Conservation (phyloP, 2,797 vertebrate species). For the Acanthornis magna region DNA sequence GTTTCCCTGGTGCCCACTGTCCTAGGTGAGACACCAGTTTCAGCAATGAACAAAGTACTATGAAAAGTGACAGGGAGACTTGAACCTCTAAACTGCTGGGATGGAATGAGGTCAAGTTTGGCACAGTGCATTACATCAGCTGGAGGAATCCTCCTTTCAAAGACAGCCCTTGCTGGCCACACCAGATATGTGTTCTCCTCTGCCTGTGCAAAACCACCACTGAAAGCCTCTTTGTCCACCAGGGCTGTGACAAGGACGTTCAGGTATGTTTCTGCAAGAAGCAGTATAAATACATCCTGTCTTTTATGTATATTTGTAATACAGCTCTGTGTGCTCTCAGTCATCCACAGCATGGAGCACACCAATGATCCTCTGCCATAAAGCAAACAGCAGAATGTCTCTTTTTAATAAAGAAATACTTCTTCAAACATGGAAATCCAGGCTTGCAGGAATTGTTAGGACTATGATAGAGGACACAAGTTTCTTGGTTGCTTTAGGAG, state of each 20-base stretch:
- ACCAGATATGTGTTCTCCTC: fast-evolving
- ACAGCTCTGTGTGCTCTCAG: not conserved
- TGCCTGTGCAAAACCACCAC: not conserved
- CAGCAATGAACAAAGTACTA: not conserved
- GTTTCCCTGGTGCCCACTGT: not conserved
- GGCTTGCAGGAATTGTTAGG: not conserved
- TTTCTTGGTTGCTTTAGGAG: not conserved
- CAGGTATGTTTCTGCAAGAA: not conserved
- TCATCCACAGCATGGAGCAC: fast-evolving
- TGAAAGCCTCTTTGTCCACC: not conserved
- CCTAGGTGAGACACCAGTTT: not conserved
- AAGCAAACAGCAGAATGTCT: not conserved
- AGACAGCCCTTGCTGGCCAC: not conserved
- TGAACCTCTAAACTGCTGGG: slow-evolving; percentile 30
- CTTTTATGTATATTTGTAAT: not conserved
- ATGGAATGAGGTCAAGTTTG: slow-evolving; percentile 62
- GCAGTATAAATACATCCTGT: not conserved
- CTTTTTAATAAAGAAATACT: not conserved
- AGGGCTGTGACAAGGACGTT: not conserved
- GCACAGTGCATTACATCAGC: slow-evolving; percentile 44
- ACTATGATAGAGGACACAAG: not conserved
- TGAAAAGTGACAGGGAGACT: slow-evolving; percentile 25
- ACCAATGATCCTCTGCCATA: not conserved
- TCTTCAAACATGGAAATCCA: not conserved
- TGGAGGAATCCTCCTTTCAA: not conserved